Base-by-base conservation (phyloP, 2,113 vertebrate species). In the Carlito syrichta region DNA sequence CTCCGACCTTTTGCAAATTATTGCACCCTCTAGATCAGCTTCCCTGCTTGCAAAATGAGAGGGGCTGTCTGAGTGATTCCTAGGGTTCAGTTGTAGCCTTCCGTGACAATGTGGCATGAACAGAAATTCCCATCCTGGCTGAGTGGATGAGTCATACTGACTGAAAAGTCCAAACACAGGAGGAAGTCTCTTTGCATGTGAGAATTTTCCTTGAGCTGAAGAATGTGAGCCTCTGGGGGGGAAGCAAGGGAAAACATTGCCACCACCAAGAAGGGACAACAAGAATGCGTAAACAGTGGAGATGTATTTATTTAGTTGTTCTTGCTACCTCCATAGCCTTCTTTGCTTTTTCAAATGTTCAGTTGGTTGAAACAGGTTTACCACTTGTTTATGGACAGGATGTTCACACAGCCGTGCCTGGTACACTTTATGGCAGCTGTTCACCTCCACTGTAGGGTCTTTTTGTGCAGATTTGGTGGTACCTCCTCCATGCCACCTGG, bases 111-210 rank as follows among this genome's bases (percentile, higher is more conserved):
- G 69, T 85, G 86, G 30, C 43, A 50, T 91, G 50, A 93, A 86
- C 48, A 73, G 54, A 54, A 45, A 68, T 69, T 93, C 91, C 73
- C 95, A 62, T 71, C 71, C 56, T 7, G 3, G 40, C 25, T 38
- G 69, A 89, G 83, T 81, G 85, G 83, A 66, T 85, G 90, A 97
- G 62, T 97, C 96, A 89, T 32, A 2, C 12, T 62, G 32, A 78
- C 77, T 0, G 2, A 94, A 86, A 95, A 78, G 73, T 86, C 74
- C 62, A 84, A 8, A 45, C 32, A 58, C 1, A 95, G 38, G 43
- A 96, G 79, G 92, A 96, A 92, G 84, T 94, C 84, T 77, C 40
- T 71, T 25, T 62, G 25, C 1, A 30, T 22, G 30, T 52, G 85
- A 86, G 54, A 71, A 62, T 45, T 90, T 88, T 93, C 91, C 82